Base-by-base conservation (phyloP, 64 coral and sea anemone genomes). In the Stichodactyla mertensii region DNA sequence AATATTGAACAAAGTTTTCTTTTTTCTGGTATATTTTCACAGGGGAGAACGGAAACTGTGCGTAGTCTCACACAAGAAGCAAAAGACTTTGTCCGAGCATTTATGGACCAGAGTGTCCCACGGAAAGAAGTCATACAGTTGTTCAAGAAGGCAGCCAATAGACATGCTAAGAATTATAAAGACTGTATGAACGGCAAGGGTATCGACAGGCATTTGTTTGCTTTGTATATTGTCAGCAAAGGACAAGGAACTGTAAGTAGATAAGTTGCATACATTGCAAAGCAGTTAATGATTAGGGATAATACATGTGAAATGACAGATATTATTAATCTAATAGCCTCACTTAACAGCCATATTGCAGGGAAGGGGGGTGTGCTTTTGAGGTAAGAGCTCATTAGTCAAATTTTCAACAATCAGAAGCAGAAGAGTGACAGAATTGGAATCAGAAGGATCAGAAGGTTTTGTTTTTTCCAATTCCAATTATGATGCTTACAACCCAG, bases 171-270 rank as follows among this genome's bases (percentile, higher is more conserved):
- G 54, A 92, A 78, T 70, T 98, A 98, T 85, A 98, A 98, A 52
- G 95, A 98, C 77, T 94, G 92, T 84, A 98, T 98, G 95, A 94
- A 98, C 86, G 95, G 95, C 20, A 94, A 88, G 52, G 95, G 95
- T 7, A 56, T 94, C 83, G 95, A 98, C 54, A 86, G 95, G 51
- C 95, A 98, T 36, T 85, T 99, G 20, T 99, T 99, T 95, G 93
- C 97, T 23, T 69, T 99, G 67, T 99, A 86, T 55, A 90, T 99
- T 54, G 96, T 98, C 4, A 94, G 92, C 53, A 94, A 87, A 70
- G 96, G 96, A 54, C 96, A 98, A 74, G 96, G 96, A 74, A 89
- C 89, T 89, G 96, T 98, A 89, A 94, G 95, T 91, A 54, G 18
- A 19, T 11, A 62, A 62, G 12, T 59, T 59, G 57, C 20, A 16